Evolutionary conservation across 2,888 invertebrate species (phyloP), one percentile per base, ranked within the genome.

Genomic region (Amiota communis): DNA sequence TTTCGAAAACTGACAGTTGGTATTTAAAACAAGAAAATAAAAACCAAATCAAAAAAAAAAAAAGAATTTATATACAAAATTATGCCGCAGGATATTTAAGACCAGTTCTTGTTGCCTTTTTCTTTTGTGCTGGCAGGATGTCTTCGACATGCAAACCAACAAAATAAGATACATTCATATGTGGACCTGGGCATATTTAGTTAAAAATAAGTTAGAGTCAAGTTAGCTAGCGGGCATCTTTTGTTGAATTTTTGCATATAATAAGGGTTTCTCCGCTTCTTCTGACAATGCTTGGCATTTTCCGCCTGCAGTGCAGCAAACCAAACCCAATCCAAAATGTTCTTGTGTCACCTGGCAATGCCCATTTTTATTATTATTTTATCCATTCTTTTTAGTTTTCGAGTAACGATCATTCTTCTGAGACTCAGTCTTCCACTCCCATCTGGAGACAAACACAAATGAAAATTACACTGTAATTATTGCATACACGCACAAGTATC

Each of bases 1-100:
- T 57, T 84, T 82, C 78, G 79, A 85, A 79, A 86, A 86, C 87
- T 86, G 87, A 87, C 86, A 87, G 86, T 87, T 87, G 87, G 84
- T 86, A 85, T 81, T 79, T 80, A 78, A 77, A 78, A 76, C 73
- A 75, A 65, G 70, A 65, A 56, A 57, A 59, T n/a, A 53, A 59
- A 74, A 71, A 72, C 69, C 74, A 76, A 79, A 81, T 80, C 77
- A 79, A 85, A 84, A 81, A 77, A 82, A 79, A 78, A 79, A 79
- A 75, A 75, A 83, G 80, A 67, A 48, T 36, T 51, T 36, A 36
- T 36, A 36, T 36, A 36, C 8, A 72, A 71, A 65, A 85, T 82
- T 49, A 23, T 75, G 83, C 83, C 84, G 84, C 79, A 74, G 85
- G 83, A 83, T 79, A 83, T 81, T 80, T 82, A 84, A 80, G 83